phyloP scores from a whole-genome alignment of 2,113 vertebrate species.

The Pachyramphus minor region DNA sequence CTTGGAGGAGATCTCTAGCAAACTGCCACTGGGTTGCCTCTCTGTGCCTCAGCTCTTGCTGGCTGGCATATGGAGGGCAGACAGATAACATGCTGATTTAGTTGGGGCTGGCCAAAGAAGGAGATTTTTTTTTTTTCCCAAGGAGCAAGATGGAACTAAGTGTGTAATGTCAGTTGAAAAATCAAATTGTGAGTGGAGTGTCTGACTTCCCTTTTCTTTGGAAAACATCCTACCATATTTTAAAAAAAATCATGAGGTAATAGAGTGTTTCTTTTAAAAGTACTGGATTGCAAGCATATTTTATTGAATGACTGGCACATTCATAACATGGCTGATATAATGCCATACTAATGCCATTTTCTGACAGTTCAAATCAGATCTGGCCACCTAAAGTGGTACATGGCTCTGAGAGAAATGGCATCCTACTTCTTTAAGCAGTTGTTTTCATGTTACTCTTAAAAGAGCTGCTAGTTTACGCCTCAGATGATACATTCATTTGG shows the following conservation, averaged over 20 bases:
- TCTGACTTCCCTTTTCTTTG: neutral
- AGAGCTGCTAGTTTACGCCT: constrained; percentile 14
- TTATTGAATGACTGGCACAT: neutral
- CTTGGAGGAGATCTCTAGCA: neutral
- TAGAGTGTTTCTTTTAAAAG: neutral
- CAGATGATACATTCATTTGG: neutral
- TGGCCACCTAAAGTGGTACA: neutral
- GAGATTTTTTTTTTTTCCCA: neutral
- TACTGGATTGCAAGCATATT: neutral
- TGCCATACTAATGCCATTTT: neutral
- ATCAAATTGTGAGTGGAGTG: neutral
- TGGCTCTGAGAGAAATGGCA: neutral
- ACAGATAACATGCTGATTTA: neutral
- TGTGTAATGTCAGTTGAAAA: constrained; percentile 9
- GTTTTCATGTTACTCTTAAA: neutral
- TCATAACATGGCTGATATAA: neutral
- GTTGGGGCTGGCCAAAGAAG: neutral
- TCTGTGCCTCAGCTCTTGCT: neutral
- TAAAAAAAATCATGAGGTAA: neutral
- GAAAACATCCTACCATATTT: neutral
- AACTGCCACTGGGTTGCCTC: neutral
- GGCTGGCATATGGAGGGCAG: neutral
- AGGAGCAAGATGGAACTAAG: neutral
- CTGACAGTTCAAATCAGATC: neutral
- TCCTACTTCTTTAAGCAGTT: neutral